A percentile compares a stretch with the other conserved stretches of the same genome.
These are phyloP conservation scores for Drosophila paramelanica DNA, from an alignment of 2,888 invertebrate species.

Conservation along the genomic window DNA sequence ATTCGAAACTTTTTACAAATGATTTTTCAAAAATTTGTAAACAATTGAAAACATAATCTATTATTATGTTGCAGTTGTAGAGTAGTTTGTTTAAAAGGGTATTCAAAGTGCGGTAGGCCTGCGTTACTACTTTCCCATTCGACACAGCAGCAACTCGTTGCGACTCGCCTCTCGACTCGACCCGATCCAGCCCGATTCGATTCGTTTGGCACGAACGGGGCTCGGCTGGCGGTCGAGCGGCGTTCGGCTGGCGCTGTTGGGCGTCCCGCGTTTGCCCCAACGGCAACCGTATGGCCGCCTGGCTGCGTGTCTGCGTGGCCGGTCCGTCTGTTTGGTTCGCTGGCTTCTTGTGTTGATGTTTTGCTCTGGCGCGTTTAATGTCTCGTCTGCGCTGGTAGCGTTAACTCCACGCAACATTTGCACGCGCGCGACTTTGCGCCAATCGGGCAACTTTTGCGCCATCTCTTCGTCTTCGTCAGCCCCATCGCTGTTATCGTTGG, in stretches of 20 bases:
- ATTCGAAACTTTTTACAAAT: no score
- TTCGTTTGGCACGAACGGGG: constrained; percentile 30
- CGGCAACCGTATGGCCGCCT: constrained; percentile 37
- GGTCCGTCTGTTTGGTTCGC: constrained; percentile 28
- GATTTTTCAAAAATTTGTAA: no score
- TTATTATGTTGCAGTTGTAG: no score
- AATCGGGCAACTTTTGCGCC: constrained; percentile 51
- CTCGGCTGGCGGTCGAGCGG: constrained; percentile 25
- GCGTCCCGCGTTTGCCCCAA: constrained; percentile 31
- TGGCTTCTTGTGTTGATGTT: constrained; percentile 74
- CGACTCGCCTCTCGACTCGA: constrained; percentile 56
- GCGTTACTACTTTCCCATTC: constrained; percentile 29
- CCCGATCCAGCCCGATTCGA: constrained; percentile 25
- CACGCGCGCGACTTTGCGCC: constrained; percentile 55
- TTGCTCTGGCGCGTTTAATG: constrained; percentile 76
- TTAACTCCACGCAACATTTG: constrained; percentile 70
- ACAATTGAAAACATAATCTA: no score
- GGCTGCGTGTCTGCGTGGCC: constrained; percentile 20
- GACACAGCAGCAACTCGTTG: constrained; percentile 40
- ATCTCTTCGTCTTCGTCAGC: constrained; percentile 27
- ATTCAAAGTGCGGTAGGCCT: neutral
- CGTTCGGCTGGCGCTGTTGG: constrained; percentile 23
- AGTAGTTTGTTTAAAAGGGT: constrained; percentile 13
- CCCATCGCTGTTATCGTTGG: constrained; percentile 14
- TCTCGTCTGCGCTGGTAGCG: constrained; percentile 76